Percentiles rank a stretch among this genome's conserved stretches.
Evolutionary conservation across 2,888 invertebrate species (phyloP).

Genomic region (Lasius fuliginosus): DNA sequence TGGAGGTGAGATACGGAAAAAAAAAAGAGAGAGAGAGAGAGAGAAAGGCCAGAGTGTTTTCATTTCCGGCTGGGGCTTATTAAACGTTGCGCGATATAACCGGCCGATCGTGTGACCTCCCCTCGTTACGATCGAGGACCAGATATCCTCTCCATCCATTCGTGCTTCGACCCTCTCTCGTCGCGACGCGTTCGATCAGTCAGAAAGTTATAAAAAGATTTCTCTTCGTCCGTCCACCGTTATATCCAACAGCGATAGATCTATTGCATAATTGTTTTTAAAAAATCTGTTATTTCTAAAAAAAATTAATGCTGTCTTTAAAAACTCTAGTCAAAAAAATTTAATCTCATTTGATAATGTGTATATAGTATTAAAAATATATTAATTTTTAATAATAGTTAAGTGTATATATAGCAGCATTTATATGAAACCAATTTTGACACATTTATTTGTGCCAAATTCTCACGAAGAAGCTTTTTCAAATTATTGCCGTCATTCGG

Average conservation of each 20-base stretch:
- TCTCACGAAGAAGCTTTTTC: not conserved
- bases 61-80: slow-evolving; percentile 72
- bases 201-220: slow-evolving; percentile 51
- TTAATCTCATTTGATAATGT: not conserved
- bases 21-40: slow-evolving; percentile 40
- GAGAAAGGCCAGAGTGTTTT: slow-evolving; percentile 66
- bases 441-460: not conserved
- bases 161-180: slow-evolving; percentile 33
- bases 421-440: not conserved
- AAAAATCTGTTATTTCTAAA: not conserved
- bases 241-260: not conserved
- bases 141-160: slow-evolving; percentile 36
- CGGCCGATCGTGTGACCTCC: slow-evolving; percentile 58
- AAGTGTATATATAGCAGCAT: not conserved
- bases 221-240: not conserved
- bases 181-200: slow-evolving; percentile 52
- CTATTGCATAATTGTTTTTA: not conserved
- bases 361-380: not conserved
- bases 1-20: slow-evolving; percentile 62
- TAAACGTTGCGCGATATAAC: slow-evolving; percentile 69
- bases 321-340: not conserved
- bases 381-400: slow-evolving; percentile 1
- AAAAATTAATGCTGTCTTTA: not conserved
- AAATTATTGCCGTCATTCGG: not conserved
- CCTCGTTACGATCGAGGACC: slow-evolving; percentile 63